Conservation (phyloP, 2,113 vertebrate species). For the Amphilophus citrinellus region DNA sequence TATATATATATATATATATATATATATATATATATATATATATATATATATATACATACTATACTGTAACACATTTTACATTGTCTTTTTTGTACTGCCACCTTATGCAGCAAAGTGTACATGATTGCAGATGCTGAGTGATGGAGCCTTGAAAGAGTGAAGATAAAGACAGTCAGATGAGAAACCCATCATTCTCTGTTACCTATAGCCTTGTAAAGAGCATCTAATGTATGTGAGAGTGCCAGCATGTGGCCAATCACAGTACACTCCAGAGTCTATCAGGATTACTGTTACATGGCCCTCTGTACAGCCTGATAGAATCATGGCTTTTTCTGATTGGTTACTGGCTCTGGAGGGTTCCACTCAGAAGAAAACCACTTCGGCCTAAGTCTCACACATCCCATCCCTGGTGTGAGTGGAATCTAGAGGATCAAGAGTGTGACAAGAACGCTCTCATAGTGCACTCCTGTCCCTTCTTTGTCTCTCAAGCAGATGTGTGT, state of each 20-base stretch:
- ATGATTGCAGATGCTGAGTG: not conserved
- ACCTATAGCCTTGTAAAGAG: constrained; percentile 17
- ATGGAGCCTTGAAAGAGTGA: constrained; percentile 13
- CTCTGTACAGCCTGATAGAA: constrained; percentile 40
- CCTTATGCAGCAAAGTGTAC: not conserved
- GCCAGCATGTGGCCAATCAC: constrained; percentile 24
- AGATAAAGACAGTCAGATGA: constrained; percentile 32
- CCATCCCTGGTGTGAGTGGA: constrained; percentile 37
- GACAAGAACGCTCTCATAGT: constrained; percentile 26
- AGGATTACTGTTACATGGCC: constrained; percentile 16
- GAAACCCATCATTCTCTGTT: constrained; percentile 5
- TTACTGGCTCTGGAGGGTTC: constrained; percentile 33
- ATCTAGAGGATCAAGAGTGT: constrained; percentile 51
- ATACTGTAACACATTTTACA: not conserved
- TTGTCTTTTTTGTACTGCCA: not conserved
- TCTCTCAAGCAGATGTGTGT: constrained; percentile 49
- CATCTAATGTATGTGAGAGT: constrained; percentile 3
- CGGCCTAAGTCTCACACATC: constrained; percentile 35
- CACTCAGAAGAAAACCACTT: constrained; percentile 48
- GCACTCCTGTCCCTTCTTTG: constrained; percentile 48
- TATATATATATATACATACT: not conserved
- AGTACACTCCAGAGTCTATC: not conserved
- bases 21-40: no score
- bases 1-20: no score
- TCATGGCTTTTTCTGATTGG: constrained; percentile 49